These are phyloP conservation scores for Anthonomus grandis DNA, from an alignment of 1,140 invertebrate genomes.

Conservation along the genomic window DNA sequence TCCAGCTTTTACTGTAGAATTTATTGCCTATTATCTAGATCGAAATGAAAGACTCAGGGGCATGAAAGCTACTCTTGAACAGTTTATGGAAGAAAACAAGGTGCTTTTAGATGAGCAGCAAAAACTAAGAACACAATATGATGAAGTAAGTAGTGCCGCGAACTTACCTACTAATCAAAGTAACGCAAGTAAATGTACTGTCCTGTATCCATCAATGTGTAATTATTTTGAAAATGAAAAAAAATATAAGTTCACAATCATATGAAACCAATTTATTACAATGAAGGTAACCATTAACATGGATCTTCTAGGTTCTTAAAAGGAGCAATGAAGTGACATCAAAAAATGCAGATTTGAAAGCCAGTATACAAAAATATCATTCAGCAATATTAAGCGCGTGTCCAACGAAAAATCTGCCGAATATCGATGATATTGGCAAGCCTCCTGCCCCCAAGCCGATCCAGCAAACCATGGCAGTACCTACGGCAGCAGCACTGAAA, in stretches of 20 bases:
- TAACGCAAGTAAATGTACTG: too few species aligned
- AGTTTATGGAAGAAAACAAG: constrained; percentile 72
- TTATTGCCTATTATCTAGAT: constrained; percentile 91
- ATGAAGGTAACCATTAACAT: too few species aligned
- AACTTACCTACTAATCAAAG: too few species aligned
- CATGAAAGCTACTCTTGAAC: constrained; percentile 72
- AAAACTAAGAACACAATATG: constrained; percentile 70
- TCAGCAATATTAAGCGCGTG: constrained; percentile 56
- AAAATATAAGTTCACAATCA: too few species aligned
- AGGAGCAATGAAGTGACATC: constrained; percentile 53
- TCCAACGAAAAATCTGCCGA: constrained; percentile 56
- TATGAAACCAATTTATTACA: too few species aligned
- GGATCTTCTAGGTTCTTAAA: constrained; percentile 57
- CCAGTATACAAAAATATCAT: constrained; percentile 57
- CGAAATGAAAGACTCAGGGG: constrained; percentile 73
- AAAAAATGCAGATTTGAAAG: constrained; percentile 49
- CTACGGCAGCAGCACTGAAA: constrained; percentile 75
- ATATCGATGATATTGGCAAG: constrained; percentile 51
- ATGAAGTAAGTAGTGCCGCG: constrained; percentile 54
- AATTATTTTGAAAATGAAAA: too few species aligned
- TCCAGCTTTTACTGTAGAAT: constrained; percentile 89
- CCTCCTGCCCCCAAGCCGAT: constrained; percentile 35
- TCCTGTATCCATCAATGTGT: too few species aligned
- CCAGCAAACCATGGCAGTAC: constrained; percentile 61
- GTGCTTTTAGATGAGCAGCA: constrained; percentile 70